Base-by-base conservation (phyloP, 1,140 invertebrate species). In the Drosophila simulans region DNA sequence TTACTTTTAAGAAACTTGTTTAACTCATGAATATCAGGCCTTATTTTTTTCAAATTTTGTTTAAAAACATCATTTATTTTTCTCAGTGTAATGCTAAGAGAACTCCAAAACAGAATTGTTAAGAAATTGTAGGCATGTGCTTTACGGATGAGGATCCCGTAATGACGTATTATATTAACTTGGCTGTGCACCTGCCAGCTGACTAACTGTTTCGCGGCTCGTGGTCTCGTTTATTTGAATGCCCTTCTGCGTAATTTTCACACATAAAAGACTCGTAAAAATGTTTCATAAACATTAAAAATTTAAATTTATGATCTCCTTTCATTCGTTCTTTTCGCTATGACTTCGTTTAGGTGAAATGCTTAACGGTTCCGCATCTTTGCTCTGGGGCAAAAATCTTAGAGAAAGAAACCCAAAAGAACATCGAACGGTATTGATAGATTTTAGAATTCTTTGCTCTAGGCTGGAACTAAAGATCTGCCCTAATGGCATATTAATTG, bases 221-320 rank as follows among this genome's bases (percentile, higher is more conserved):
- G 55, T 83, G 70, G 42, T 75, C 60, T 74, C 62, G 52, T 58
- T 55, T 59, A 65, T 58, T 71, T 75, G 37, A 31, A 53, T 69
- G 76, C 65, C 65, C 75, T 76, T 82, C 73, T 77, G 77, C 77
- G 66, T 79, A 65, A 84, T 89, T 89, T 88, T 88, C 84, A 88
- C 84, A 88, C 84, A 84, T 88, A 89, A 88, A 89, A 89, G 69
- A 73, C 43, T 64, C 72, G 76, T 89, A 48, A 88, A 82, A 80
- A 66, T 84, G 76, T 74, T 84, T 80, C 82, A 83, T 80, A 80
- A 82, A 77, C 84, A 88, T 88, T 88, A 89, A 89, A 88, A 89
- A 88, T 76, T 89, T 64, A 77, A 88, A 88, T 88, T 89, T 89
- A 88, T 83, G 71, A 64, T 79, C 45, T 69, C 82, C 74, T 54